Percentiles rank a stretch among this genome's conserved stretches.
Evolutionary conservation across 2,888 invertebrate genomes (phyloP).

Genomic region (Griposia aprilina): DNA sequence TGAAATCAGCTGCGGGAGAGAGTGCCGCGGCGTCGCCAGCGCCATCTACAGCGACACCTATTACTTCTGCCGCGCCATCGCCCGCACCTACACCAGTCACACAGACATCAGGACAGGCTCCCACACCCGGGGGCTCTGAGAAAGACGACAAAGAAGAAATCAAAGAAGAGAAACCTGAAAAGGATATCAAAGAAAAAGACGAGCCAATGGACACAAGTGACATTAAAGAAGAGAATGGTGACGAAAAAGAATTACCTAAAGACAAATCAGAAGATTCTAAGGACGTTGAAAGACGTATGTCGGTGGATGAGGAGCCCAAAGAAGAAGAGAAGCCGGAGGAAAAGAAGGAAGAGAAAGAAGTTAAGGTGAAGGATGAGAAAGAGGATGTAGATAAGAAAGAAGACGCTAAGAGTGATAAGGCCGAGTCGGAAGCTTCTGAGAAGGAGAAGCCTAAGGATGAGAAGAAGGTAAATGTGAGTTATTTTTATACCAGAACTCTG

Average conservation of each 20-base stretch:
- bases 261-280: constrained; percentile 78
- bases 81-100: constrained; percentile 81
- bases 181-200: constrained; percentile 81
- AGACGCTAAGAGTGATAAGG: constrained; percentile 86
- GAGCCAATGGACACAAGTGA: constrained; percentile 83
- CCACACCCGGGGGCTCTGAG: constrained; percentile 77
- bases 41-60: constrained; percentile 90
- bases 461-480: constrained; percentile 73
- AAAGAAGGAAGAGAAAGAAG: constrained; percentile 81
- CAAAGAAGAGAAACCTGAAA: constrained; percentile 86
- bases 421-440: constrained; percentile 85
- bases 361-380: constrained; percentile 75
- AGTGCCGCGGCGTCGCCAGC: constrained; percentile 94
- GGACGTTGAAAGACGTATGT: constrained; percentile 83
- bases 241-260: constrained; percentile 75
- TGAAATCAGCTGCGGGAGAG: constrained; percentile 86
- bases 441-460: constrained; percentile 89
- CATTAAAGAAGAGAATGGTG: constrained; percentile 81
- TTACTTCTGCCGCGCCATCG: constrained; percentile 85
- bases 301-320: constrained; percentile 86
- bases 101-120: constrained; percentile 75
- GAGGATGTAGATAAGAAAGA: constrained; percentile 86
- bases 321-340: constrained; percentile 82
- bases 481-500: background rate
- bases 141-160: constrained; percentile 86